These are phyloP conservation scores for Alviniconcha marisindica DNA, from an alignment of 1,140 invertebrate species.

Conservation along the genomic window DNA sequence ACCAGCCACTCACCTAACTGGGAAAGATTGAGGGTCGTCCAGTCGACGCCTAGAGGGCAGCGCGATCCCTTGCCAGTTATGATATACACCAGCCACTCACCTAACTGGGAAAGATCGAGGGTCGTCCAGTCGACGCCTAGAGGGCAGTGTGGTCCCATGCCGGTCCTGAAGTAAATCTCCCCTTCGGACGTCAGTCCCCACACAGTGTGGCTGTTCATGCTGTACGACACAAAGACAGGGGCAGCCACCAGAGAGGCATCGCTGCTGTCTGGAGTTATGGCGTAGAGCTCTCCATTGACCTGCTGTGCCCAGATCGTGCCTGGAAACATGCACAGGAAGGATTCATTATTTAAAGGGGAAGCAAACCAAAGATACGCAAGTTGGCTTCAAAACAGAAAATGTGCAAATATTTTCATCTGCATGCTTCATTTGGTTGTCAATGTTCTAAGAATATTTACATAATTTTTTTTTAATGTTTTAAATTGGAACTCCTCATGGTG, in stretches of 20 bases:
- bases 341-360: no score
- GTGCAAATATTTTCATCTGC: no score
- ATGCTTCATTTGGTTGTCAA: no score
- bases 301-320: slow-evolving; percentile 76
- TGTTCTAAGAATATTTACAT: no score
- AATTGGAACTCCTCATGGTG: no score
- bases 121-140: slow-evolving; percentile 76
- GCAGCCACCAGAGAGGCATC: slow-evolving; percentile 49
- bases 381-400: no score
- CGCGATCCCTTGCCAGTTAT: slow-evolving; percentile 73
- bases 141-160: slow-evolving; percentile 71
- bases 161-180: slow-evolving; percentile 76
- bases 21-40: slow-evolving; percentile 75
- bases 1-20: no score
- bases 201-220: slow-evolving; percentile 73
- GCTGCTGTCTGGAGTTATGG: slow-evolving; percentile 61
- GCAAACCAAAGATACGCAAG: no score
- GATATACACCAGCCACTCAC: slow-evolving; percentile 76
- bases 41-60: slow-evolving; percentile 74
- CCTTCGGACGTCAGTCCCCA: slow-evolving; percentile 77
- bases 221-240: slow-evolving; percentile 67
- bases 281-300: slow-evolving; percentile 75
- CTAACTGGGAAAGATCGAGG: slow-evolving; percentile 76
- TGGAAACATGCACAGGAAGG: no score
- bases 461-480: no score